Evolutionary conservation across 2,888 invertebrate genomes (phyloP), one percentile per base, ranked within the genome.

Genomic region (Hypolimnas misippus): DNA sequence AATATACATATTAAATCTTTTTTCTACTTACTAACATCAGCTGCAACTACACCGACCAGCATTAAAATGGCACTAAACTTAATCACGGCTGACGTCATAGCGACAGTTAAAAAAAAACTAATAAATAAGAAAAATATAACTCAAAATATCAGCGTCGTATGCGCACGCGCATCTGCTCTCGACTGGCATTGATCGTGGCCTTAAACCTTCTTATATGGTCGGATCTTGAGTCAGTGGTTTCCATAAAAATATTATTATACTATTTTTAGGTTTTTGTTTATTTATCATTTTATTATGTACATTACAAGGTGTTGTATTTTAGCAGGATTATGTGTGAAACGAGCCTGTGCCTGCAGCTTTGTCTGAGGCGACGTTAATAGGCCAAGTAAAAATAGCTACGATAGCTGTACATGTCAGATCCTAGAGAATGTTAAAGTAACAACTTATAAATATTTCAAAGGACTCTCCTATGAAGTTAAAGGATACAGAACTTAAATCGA

Each of bases 11-110:
- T 16, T 35, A 29, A 38, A 17, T n/a, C n/a, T n/a, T n/a, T n/a
- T 3, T 58, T 14, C n/a, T 78, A 90, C 90, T 81, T 74, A 92
- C 91, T 85, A 52, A 86, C 82, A 84, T 89, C 88, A 59, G 86
- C 91, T 54, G 76, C 73, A 72, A 82, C 82, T 65, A 79, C 81
- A 71, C 78, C 83, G 65, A 87, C 70, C 70, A 91, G 76, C 80
- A 90, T 73, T 67, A 91, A 77, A 80, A 92, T 78, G 80, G 84
- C 91, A 92, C 91, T 84, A 69, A 92, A 86, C 83, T 82, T 89
- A 62, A 90, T 80, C 83, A 90, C 87, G 79, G 85, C 80, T 71
- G 88, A 87, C 78, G 87, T 81, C 91, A 91, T 90, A 62, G 73
- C 72, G 79, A 74, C 78, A 71, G 67, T 67, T 73, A 57, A 59